These are phyloP conservation scores for Drosophila ficusphila DNA, from an alignment of 1,140 invertebrate species.

Conservation along the genomic window DNA sequence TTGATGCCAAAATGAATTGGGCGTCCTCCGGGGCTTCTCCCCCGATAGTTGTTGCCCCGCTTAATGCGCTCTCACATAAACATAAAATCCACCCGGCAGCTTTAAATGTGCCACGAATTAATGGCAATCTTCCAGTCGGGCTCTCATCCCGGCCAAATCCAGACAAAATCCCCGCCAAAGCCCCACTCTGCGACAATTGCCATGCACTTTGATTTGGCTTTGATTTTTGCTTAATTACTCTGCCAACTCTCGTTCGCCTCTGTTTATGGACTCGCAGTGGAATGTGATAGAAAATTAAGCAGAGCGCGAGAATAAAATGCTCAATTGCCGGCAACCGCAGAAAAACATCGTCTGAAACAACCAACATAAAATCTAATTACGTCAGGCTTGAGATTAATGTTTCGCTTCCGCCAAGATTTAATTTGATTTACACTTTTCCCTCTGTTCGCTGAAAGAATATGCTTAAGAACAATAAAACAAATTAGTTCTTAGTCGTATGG, in stretches of 20 bases:
- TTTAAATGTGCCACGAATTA: constrained; percentile 80
- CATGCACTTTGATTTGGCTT: constrained; percentile 82
- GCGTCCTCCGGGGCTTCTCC: background rate
- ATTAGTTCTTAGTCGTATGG: constrained; percentile 7
- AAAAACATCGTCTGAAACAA: constrained; percentile 22
- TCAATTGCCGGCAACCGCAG: constrained; percentile 26
- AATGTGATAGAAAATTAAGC: constrained; percentile 47
- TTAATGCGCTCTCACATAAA: constrained; percentile 43
- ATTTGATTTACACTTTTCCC: constrained; percentile 22
- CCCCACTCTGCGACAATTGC: constrained; percentile 76
- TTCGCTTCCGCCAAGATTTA: constrained; percentile 32
- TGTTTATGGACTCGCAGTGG: constrained; percentile 39
- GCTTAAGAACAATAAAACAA: constrained; percentile 10
- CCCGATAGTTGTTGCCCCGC: constrained; percentile 25
- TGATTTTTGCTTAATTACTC: constrained; percentile 82
- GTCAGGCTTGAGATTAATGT: constrained; percentile 45
- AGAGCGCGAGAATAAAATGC: constrained; percentile 15
- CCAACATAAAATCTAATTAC: constrained; percentile 46
- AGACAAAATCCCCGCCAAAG: constrained; percentile 50
- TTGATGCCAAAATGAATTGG: constrained; percentile 53
- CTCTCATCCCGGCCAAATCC: constrained; percentile 2
- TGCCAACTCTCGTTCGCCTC: constrained; percentile 51
- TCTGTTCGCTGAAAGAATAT: background rate
- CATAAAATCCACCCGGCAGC: constrained; percentile 67
- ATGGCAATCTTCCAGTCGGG: constrained; percentile 60